Evolutionary conservation across 2,888 invertebrate genomes (phyloP).

Genomic region (Drosophila neonasuta): DNA sequence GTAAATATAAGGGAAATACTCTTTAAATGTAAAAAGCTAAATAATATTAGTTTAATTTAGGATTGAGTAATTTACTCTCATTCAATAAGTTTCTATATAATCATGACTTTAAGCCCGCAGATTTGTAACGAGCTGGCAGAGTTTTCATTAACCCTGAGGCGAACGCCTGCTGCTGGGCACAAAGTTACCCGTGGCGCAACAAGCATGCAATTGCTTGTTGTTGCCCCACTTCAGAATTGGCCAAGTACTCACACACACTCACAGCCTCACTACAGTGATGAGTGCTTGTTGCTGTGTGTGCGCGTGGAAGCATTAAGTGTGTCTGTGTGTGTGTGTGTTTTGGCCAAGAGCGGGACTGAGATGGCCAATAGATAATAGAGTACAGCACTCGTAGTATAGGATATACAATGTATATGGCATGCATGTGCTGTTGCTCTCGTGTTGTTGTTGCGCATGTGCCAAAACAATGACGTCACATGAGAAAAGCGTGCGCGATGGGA

Average conservation of each 20-base stretch:
- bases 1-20: not conserved
- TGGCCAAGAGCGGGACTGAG: conserved; percentile 25
- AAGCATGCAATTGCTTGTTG: conserved; percentile 59
- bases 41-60: no score
- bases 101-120: not conserved
- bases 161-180: not conserved
- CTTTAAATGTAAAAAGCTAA: not conserved
- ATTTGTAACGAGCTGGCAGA: not conserved
- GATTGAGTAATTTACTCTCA: no score
- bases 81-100: no score
- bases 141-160: conserved; percentile 13
- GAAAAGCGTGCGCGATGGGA: conserved; percentile 55
- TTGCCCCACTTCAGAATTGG: conserved; percentile 18
- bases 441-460: conserved; percentile 58
- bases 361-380: conserved; percentile 18
- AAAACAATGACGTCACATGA: conserved; percentile 65
- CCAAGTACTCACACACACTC: conserved; percentile 23
- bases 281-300: conserved; percentile 39
- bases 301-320: conserved; percentile 2
- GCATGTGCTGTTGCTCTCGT: conserved; percentile 15
- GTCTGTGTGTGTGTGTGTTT: not conserved
- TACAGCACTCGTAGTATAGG: conserved; percentile 5
- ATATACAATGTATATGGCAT: not conserved
- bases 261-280: conserved; percentile 11
- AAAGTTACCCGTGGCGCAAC: conserved; percentile 55